Evolutionary conservation across 1,140 invertebrate genomes (phyloP), one percentile per base, ranked within the genome.

Genomic region (Aricia agestis): DNA sequence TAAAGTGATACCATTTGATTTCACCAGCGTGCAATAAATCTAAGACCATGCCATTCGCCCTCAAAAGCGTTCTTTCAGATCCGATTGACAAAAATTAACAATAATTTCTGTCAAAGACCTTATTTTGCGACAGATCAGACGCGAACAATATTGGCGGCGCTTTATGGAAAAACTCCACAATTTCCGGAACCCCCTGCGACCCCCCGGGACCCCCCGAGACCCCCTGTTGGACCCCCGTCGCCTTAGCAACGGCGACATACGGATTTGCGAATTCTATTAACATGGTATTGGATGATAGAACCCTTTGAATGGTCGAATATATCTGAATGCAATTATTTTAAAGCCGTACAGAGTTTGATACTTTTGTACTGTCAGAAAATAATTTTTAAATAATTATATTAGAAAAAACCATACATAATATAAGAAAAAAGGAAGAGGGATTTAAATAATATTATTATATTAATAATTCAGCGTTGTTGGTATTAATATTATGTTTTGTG

Each of bases 151-250:
- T 63, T 18, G 19, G 18, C 59, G 19, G 59, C 17, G 59, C 58
- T 63, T 63, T 63, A 18, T 63, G 18, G 36, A 61, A 59, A 19
- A 69, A 69, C 57, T 61, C 57, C n/a, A 58, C 67, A 68, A 32
- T 32, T 61, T 61, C 36, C 68, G 36, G 31, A 17, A 32, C 52
- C 57, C 9, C 25, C 13, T 25, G 68, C 58, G 31, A 9, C 52
- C 45, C 15, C 19, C 19, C 42, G 52, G 36, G 57, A 25, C 13
- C 9, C 52, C 6, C 19, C 19, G 52, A 18, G 57, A 31, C 15
- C 10, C 57, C 6, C 25, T 25, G 25, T 25, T 1, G 36, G 31
- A 61, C 68, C 25, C 13, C 2, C 57, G 57, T 69, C 11, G 68
- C 31, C 31, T 42, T 69, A 58, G 36, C 32, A 11, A 69, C 58